These are phyloP conservation scores for Brachyptera putata DNA, from an alignment of 2,888 invertebrate genomes.

Conservation along the genomic window DNA sequence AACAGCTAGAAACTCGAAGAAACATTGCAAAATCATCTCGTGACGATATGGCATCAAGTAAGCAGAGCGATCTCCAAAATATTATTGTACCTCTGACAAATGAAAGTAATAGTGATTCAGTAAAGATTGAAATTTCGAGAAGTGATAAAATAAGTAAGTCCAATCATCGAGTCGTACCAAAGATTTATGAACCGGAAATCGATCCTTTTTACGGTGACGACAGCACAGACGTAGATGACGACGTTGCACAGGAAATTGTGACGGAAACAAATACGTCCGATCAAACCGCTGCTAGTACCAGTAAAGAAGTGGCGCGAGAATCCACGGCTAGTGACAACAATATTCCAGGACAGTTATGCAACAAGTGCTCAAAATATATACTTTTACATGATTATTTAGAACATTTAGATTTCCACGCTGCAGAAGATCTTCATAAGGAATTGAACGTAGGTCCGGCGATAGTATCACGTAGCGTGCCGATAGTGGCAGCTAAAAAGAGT, in stretches of 20 bases:
- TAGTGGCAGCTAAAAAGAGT: conserved; percentile 12
- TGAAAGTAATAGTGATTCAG: neutral
- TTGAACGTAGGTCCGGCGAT: conserved; percentile 47
- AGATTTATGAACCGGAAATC: too few relatives aligned
- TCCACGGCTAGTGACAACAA: conserved; percentile 27
- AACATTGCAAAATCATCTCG: conserved; percentile 21
- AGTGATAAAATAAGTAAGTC: too few relatives aligned
- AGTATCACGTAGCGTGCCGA: too few relatives aligned
- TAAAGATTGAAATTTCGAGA: neutral
- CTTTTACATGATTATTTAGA: conserved; percentile 59
- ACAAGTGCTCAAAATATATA: conserved; percentile 64
- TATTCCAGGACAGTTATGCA: conserved; percentile 53
- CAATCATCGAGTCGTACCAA: too few relatives aligned
- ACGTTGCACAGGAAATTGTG: neutral
- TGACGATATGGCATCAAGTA: neutral
- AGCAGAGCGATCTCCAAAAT: too few relatives aligned
- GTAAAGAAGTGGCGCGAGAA: too few relatives aligned
- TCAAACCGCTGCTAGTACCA: neutral
- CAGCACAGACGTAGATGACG: conserved; percentile 31
- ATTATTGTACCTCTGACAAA: too few relatives aligned
- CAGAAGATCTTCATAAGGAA: conserved; percentile 67
- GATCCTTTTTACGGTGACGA: neutral
- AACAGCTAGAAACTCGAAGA: conserved; percentile 35
- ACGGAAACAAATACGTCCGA: neutral
- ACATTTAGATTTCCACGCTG: conserved; percentile 83